Evolutionary conservation across 2,113 vertebrate genomes (phyloP), one percentile per base, ranked within the genome.

Genomic region (Tylochromis polylepis): DNA sequence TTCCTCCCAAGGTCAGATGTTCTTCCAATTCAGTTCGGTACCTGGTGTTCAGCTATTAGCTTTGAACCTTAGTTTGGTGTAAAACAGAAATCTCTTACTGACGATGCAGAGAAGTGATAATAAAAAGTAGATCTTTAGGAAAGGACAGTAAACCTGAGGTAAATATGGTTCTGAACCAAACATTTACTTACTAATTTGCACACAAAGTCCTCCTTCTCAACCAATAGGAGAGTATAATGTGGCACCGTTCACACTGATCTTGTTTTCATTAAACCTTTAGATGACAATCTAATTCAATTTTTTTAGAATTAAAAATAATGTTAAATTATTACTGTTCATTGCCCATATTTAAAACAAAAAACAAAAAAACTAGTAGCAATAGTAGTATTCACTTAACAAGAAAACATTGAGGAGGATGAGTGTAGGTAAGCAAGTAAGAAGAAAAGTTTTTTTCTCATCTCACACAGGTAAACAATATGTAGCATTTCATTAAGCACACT

Each of bases 401-500:
- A 70, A 24, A 70, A 9, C 7, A 11, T 51, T 14, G 38, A 87
- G 16, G 36, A 60, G 27, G 11, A 43, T 22, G 31, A 16, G 9
- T 36, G 59, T 11, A 57, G 36, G 78, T 57, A 49, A 75, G 46
- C 7, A 46, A 36, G 20, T 22, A 43, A 15, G 18, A 82, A 34
- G 84, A 75, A 79, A 82, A 29, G 79, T 82, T 83, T 2, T 79
- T 84, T 81, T 58, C 22, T 87, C 72, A 27, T 83, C 46, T 85
- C 57, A 77, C 75, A 79, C 53, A 49, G 51, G 20, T 51, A 85
- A 90, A 92, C 70, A 81, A 58, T 57, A 88, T 80, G 36, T 65
- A 85, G 79, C 81, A 59, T 94, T 90, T 92, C 79, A 93, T 93
- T 90, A 81, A 56, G 51, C 60, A 18, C 77, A 88, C 70, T 78